Evolutionary conservation across 2,113 vertebrate species (phyloP).

Genomic region (Oreochromis spilurus): DNA sequence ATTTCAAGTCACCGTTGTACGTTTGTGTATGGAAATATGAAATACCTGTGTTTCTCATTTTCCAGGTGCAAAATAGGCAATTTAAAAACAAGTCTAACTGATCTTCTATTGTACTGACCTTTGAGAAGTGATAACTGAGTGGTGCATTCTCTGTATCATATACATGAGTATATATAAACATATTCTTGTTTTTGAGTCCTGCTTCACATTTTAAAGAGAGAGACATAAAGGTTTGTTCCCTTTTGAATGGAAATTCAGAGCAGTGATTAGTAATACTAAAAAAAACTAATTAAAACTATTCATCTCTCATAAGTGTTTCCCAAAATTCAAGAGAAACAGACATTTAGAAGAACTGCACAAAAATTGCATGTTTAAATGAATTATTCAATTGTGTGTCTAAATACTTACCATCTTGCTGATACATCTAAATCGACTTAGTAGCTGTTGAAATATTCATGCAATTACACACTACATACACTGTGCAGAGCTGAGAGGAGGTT

Average conservation of each 20-base stretch:
- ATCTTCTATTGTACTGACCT: slow-evolving; percentile 43
- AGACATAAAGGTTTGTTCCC: background rate
- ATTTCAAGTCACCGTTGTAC: background rate
- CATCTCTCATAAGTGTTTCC: background rate
- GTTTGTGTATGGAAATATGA: slow-evolving; percentile 6
- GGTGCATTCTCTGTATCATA: background rate
- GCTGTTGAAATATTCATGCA: slow-evolving; percentile 60
- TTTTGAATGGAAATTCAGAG: background rate
- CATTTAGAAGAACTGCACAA: background rate
- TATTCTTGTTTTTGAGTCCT: background rate
- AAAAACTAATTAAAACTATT: background rate
- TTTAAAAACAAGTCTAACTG: slow-evolving; percentile 9
- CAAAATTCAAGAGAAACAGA: background rate
- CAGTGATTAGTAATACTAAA: background rate
- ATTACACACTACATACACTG: slow-evolving; percentile 32
- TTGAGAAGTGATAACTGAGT: slow-evolving; percentile 14
- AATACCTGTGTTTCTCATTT: background rate
- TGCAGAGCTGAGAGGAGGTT: slow-evolving; percentile 4
- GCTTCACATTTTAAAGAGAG: background rate
- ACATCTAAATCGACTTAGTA: slow-evolving; percentile 30
- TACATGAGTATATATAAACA: background rate
- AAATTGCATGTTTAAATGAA: slow-evolving; percentile 9
- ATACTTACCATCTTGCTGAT: slow-evolving; percentile 44
- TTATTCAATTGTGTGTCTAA: slow-evolving; percentile 32
- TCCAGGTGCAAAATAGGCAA: slow-evolving; percentile 6